Base-by-base conservation (phyloP, 2,888 invertebrate genomes). In the Leptothorax acervorum region DNA sequence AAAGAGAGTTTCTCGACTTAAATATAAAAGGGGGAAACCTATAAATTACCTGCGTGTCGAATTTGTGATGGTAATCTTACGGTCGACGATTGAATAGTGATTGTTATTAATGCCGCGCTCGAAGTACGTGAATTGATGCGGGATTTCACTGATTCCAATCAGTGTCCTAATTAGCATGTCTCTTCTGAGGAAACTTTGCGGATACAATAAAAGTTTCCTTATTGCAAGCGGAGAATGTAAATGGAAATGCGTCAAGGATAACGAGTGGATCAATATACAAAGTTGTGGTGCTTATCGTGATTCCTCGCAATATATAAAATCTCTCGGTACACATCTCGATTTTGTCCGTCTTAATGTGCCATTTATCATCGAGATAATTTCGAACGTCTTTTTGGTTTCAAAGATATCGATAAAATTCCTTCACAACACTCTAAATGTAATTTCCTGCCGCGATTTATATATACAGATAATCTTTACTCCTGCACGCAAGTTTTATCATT, bases 181-280 rank as follows among this genome's bases (percentile, higher is more conserved):
- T 81, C n/a, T 45, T 57, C 28, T 48, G 60, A 73, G 12, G 18
- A 4, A 71, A 71, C 60, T 71, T 23, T 12, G 28, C 35, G 42
- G 31, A 70, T 31, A 57, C 42, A 70, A 48, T 57, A 60, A 57
- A 35, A 71, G 35, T 79, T 81, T 81, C 73, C 73, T 81, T 73
- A 60, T 60, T 57, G 45, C 39, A 79, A 71, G 45, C 35, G 39
- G 28, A 73, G 60, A 48, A 81, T 60, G 28, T 28, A 73, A 60
- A 81, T 73, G 23, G 18, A 8, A 39, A 23, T 60, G 35, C 79
- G 57, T 60, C 79, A 81, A 81, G 79, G 79, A 73, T 81, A 81
- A 73, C 79, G 73, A 73, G 79, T 73, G 48, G 15, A 73, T 81
- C 35, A 81, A 73, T 60, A 73, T 73, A 60, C 45, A n/a, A 18